phyloP scores from a whole-genome alignment of 1,140 invertebrate genomes.

The Papilio dardanus region DNA sequence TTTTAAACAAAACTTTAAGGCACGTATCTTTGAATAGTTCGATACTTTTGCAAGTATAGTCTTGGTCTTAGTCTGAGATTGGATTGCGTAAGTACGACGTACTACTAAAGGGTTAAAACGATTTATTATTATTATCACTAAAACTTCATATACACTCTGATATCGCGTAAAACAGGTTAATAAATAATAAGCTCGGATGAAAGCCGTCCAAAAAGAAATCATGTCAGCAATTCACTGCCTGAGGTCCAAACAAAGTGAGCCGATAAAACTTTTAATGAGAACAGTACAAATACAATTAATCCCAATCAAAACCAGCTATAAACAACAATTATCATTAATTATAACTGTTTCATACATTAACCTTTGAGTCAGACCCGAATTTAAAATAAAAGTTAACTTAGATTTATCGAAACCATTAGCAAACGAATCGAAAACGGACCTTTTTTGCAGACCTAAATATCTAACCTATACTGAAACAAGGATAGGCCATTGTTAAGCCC shows the following conservation, averaged over 20 bases:
- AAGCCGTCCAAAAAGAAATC: neutral
- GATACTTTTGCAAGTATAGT: too few relatives aligned
- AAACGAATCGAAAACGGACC: neutral
- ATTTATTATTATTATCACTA: too few relatives aligned
- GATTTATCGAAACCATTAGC: neutral
- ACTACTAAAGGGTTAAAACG: too few relatives aligned
- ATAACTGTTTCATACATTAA: too few relatives aligned
- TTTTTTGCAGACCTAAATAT: neutral
- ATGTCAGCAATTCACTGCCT: neutral
- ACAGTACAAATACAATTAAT: neutral
- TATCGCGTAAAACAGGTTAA: neutral
- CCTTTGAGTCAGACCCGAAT: too few relatives aligned
- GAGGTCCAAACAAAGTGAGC: neutral
- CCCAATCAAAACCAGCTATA: neutral
- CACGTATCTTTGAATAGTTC: too few relatives aligned
- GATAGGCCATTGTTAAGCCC: neutral
- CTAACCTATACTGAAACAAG: neutral
- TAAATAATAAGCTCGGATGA: neutral
- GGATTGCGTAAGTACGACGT: too few relatives aligned
- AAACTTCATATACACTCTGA: too few relatives aligned
- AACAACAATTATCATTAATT: neutral
- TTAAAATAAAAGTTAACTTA: too few relatives aligned
- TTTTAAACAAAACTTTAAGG: neutral
- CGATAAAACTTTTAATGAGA: constrained; percentile 8
- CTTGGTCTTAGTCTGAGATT: too few relatives aligned